Evolutionary conservation across 2,888 invertebrate genomes (phyloP), one percentile per base, ranked within the genome.

Genomic region (Trimorus sp.): DNA sequence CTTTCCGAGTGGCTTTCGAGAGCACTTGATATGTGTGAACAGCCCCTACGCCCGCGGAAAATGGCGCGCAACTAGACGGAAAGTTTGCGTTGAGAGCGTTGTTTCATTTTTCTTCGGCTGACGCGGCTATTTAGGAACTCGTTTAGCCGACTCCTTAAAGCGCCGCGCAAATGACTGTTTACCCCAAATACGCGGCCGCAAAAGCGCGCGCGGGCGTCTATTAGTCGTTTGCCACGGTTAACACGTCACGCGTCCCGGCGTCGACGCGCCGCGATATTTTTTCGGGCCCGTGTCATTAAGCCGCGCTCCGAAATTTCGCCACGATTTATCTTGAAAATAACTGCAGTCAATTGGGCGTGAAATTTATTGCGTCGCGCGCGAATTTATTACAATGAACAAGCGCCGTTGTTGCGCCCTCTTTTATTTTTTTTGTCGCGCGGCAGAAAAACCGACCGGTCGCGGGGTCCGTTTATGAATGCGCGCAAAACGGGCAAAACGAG

Each of bases 11-110:
- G 49, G 54, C 48, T 71, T 77, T 79, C 53, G 73, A 85, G 84
- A 53, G 82, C 69, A 15, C 85, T 85, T 83, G 74, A 81, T 79
- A 79, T 65, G 82, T 70, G 84, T 76, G 83, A 83, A 83, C 80
- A 83, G 75, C 82, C 82, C 68, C 80, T 78, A 71, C 71, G 68
- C 80, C 77, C 42, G 59, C 59, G 63, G 60, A 79, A 73, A 74
- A 79, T 79, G 65, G 76, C 68, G 80, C 70, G 66, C 73, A 73
- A 71, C 77, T 78, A 65, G 65, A 82, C 69, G 63, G 69, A 45
- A 53, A 82, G 69, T 73, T 77, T 66, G 73, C 68, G 71, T 77
- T 73, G 71, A 59, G 63, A 81, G 54, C 63, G 71, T 51, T 71
- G 68, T 79, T 78, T 75, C 78, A 82, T 78, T 78, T 82, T 79